Percentiles rank a stretch among this genome's conserved stretches.
Conservation (phyloP, 2,797 vertebrate genomes). For the Danionella dracula region DNA sequence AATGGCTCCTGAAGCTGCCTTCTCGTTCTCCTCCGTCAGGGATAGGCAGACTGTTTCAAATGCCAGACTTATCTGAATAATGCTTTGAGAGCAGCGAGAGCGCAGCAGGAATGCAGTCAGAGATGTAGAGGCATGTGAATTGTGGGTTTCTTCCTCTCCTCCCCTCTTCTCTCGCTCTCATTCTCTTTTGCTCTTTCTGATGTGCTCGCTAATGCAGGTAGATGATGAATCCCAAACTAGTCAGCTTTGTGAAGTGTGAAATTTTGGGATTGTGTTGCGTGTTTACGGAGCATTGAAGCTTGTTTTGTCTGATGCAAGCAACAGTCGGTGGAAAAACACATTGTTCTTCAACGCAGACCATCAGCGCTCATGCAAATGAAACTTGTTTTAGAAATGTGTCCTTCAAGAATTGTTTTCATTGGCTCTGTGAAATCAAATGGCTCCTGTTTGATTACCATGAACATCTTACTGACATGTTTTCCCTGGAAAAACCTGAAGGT, state of each 20-base stretch:
- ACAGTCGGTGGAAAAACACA: conserved; percentile 1
- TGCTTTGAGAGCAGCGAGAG: conserved; percentile 26
- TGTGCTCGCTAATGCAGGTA: neutral
- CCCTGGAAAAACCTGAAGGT: too few relatives aligned
- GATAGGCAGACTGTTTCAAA: conserved; percentile 26
- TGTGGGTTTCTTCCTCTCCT: conserved; percentile 11
- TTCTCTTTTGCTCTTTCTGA: neutral
- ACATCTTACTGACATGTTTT: too few relatives aligned
- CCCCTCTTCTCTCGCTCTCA: neutral
- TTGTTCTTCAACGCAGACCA: neutral
- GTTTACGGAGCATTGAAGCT: neutral
- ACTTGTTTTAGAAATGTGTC: neutral
- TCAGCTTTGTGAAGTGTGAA: conserved; percentile 21
- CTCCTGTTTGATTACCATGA: neutral
- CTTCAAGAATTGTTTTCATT: neutral
- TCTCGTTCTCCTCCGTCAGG: neutral
- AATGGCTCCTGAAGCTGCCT: conserved; percentile 35
- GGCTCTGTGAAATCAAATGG: neutral
- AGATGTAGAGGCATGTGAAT: conserved; percentile 21
- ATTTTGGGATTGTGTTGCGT: conserved; percentile 19
- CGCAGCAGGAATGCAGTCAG: conserved; percentile 25
- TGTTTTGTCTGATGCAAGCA: conserved; percentile 15
- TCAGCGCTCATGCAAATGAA: neutral
- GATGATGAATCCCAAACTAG: conserved; percentile 21
- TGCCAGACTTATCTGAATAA: conserved; percentile 29